Conservation (phyloP, 92 coral and sea anemone genomes). For the Anthopleura xanthogrammica region DNA sequence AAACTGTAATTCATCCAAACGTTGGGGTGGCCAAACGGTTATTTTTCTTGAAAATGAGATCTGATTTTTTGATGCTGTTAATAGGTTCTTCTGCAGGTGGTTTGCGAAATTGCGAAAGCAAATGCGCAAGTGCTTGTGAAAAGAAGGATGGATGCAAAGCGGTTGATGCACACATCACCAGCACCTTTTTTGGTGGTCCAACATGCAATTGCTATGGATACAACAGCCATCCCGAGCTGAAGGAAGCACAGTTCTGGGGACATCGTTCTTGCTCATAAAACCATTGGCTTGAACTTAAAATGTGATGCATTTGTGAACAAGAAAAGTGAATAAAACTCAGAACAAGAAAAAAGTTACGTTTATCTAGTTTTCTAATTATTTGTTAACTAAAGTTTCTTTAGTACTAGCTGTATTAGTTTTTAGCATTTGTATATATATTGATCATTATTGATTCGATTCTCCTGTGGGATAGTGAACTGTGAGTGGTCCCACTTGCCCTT, state of each 20-base stretch:
- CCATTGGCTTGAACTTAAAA: background rate
- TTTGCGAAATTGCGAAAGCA: background rate
- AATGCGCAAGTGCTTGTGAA: background rate
- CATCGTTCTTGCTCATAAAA: background rate
- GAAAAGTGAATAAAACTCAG: background rate
- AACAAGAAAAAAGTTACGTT: too few species aligned
- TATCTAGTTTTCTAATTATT: too few species aligned
- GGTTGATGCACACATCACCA: background rate
- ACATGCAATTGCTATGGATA: background rate
- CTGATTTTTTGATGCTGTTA: too few species aligned
- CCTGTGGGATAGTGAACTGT: too few species aligned
- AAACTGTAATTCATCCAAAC: too few species aligned
- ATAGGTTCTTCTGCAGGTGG: background rate
- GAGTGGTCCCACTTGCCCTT: too few species aligned
- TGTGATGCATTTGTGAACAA: background rate
- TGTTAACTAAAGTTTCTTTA: too few species aligned
- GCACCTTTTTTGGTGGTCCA: background rate
- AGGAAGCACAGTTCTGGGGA: background rate
- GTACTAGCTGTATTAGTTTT: too few species aligned
- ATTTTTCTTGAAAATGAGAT: too few species aligned
- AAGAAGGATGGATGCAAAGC: background rate
- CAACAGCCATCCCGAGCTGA: background rate
- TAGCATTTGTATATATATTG: too few species aligned
- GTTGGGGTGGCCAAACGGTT: too few species aligned
- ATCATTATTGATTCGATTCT: too few species aligned